phyloP scores from a whole-genome alignment of 2,113 vertebrate genomes.

The Phodopus roborovskii region DNA sequence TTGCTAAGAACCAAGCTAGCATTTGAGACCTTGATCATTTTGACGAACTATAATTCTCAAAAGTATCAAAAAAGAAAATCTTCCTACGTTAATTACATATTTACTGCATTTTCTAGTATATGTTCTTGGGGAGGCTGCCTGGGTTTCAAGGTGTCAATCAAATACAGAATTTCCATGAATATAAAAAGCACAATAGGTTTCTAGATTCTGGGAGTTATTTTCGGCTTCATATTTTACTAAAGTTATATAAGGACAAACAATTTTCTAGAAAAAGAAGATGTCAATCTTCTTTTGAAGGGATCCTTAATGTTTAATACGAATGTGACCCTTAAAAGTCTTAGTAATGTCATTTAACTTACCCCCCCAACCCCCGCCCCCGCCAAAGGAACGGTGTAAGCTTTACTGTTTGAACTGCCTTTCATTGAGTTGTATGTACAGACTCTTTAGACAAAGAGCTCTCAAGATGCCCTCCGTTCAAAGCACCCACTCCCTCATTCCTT shows the following conservation, averaged over 20 bases:
- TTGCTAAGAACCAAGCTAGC: constrained; percentile 23
- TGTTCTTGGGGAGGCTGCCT: not conserved
- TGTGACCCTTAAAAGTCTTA: not conserved
- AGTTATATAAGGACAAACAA: not conserved
- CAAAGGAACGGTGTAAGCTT: not conserved
- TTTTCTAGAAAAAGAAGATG: not conserved
- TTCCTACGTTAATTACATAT: not conserved
- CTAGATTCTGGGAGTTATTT: not conserved
- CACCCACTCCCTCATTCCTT: constrained; percentile 6
- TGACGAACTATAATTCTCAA: not conserved
- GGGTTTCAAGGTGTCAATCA: constrained; percentile 28
- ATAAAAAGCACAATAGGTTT: not conserved
- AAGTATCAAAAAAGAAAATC: constrained; percentile 28
- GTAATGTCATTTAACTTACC: not conserved
- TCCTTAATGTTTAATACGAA: not conserved
- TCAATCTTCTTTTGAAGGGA: not conserved
- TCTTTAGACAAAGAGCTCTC: not conserved
- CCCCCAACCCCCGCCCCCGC: not conserved
- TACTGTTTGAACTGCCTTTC: not conserved
- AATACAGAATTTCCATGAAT: not conserved
- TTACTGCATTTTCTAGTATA: not conserved
- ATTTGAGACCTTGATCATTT: not conserved
- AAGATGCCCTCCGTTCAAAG: not conserved
- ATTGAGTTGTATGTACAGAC: not conserved
- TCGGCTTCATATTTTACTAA: not conserved